A percentile compares a stretch with the other conserved stretches of the same genome.
phyloP scores from a whole-genome alignment of 2,113 vertebrate species.

The Picathartes gymnocephalus region DNA sequence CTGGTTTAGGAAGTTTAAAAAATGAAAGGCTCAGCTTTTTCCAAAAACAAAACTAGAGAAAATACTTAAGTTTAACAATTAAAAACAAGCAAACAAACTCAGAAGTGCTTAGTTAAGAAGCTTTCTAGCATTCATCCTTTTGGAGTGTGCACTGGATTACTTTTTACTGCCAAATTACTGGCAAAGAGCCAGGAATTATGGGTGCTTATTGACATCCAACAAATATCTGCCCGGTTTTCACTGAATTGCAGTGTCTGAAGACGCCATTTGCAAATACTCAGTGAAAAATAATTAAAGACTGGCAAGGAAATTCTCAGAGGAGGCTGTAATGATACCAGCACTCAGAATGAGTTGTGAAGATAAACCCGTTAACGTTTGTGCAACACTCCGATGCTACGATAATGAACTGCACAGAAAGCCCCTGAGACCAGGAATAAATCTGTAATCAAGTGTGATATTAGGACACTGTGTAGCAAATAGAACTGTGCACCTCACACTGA shows the following conservation, averaged over 20 bases:
- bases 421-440: not conserved
- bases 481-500: not conserved
- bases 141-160: not conserved
- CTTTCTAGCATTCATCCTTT: not conserved
- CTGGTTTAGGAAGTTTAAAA: not conserved
- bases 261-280: not conserved
- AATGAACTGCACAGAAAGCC: slow-evolving; percentile 7
- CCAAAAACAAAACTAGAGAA: not conserved
- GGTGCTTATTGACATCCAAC: not conserved
- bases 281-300: not conserved
- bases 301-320: not conserved
- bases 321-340: not conserved
- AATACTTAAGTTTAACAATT: not conserved
- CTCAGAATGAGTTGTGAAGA: not conserved
- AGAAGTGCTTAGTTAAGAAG: not conserved
- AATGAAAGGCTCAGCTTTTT: not conserved
- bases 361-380: not conserved
- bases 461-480: not conserved
- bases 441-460: not conserved
- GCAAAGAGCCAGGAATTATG: not conserved
- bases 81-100: not conserved
- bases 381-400: not conserved
- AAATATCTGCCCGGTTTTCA: not conserved
- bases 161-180: not conserved
- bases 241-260: not conserved